These are phyloP conservation scores for Oxystoma pomonae DNA, from an alignment of 2,888 invertebrate genomes.

Conservation along the genomic window DNA sequence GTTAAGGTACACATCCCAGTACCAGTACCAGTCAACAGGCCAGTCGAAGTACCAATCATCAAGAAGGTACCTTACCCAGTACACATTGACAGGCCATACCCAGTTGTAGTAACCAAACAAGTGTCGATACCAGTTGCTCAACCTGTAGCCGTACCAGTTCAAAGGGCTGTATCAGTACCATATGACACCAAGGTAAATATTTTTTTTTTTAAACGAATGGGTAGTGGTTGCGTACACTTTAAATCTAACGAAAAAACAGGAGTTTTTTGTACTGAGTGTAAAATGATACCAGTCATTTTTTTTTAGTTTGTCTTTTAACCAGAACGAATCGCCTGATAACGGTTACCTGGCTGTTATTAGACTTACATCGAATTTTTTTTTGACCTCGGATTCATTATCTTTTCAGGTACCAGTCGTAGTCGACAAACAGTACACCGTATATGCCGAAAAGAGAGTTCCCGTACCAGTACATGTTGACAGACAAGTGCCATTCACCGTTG, in stretches of 20 bases:
- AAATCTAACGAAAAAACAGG: too few species aligned
- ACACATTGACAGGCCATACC: constrained; percentile 21
- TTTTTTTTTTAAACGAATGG: too few species aligned
- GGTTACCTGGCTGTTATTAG: too few species aligned
- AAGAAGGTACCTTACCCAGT: constrained; percentile 24
- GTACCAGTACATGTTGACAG: not conserved
- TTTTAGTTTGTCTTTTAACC: too few species aligned
- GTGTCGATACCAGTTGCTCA: not conserved
- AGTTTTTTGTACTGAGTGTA: too few species aligned
- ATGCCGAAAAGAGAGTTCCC: not conserved
- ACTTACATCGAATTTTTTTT: too few species aligned
- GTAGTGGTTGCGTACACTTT: too few species aligned
- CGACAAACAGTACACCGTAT: not conserved
- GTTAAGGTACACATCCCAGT: constrained; percentile 6
- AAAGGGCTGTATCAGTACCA: not conserved
- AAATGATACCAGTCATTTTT: too few species aligned
- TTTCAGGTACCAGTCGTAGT: not conserved
- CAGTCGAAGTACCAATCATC: constrained; percentile 19
- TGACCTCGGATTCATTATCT: not conserved
- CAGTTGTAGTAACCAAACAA: constrained; percentile 7
- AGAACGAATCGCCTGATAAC: too few species aligned
- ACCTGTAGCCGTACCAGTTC: not conserved
- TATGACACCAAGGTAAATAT: not conserved
- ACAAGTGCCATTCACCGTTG: not conserved
- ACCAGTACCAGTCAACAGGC: constrained; percentile 22